Evolutionary conservation across 1,140 invertebrate genomes (phyloP), one percentile per base, ranked within the genome.

Genomic region (Drosophila nigrodunni): DNA sequence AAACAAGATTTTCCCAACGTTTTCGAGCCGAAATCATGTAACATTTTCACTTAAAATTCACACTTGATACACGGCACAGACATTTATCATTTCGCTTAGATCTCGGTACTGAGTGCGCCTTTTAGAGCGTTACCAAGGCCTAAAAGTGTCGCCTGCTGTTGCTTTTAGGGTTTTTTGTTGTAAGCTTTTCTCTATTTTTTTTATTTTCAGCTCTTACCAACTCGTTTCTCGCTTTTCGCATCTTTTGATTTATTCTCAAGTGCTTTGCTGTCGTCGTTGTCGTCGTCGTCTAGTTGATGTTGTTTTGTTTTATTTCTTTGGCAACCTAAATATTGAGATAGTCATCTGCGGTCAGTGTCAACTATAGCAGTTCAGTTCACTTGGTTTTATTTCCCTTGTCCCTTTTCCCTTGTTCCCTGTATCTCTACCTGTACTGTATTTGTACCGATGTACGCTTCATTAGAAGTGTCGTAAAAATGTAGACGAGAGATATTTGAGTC

Each of bases 161-260:
- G 52, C 66, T 74, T 52, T 70, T 77, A 78, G 71, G 77, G 70
- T 57, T 79, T 52, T 37, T 55, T 39, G 5, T 13, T 13, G 15
- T 39, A 41, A 41, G 18, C 18, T 57, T 57, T 39, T 10, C 21
- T 21, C n/a, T 35, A 35, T 39, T 57, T 57, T 64, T 21, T 46
- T n/a, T 15, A 15, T 59, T 15, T 50, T 50, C 52, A 37, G 34
- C 60, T 41, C 47, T 13, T 43, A 59, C 21, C 69, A 73, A 66
- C 34, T 74, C 57, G 74, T 69, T 85, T 78, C 34, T 74, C 57
- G 74, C 66, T 85, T 78, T 88, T 88, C 80, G 83, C 83, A 88
- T 89, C 83, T 89, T 89, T 89, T 89, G 83, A 88, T 89, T 88
- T 88, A 88, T 88, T 65, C 83, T 71, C 83, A 77, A 88, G 83